Evolutionary conservation across 2,888 invertebrate species (phyloP).

Genomic region (Pedicia rivosa): DNA sequence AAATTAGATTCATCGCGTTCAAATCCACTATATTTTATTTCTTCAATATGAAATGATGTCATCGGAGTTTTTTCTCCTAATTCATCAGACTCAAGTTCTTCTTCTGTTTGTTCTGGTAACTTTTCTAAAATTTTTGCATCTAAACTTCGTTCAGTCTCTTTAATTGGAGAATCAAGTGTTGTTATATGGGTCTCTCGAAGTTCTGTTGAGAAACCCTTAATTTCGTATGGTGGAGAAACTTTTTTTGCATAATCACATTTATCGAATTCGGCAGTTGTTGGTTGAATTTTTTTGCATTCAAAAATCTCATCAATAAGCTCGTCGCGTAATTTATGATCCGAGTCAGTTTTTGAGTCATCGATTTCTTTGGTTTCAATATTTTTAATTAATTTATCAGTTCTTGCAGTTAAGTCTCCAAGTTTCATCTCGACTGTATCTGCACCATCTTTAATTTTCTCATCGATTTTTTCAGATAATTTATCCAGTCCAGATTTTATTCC

Average conservation of each 20-base stretch:
- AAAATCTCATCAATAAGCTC: neutral
- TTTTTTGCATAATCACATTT: neutral
- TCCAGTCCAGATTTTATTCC: slow-evolving; percentile 9
- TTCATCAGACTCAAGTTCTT: slow-evolving; percentile 23
- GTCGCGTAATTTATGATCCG: slow-evolving; percentile 17
- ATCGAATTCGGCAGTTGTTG: neutral
- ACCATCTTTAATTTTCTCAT: slow-evolving; percentile 4
- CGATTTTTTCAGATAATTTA: slow-evolving; percentile 5
- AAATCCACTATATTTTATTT: slow-evolving; percentile 13
- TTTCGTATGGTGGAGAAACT: slow-evolving; percentile 24
- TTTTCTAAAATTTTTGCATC: slow-evolving; percentile 37
- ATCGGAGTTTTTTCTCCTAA: slow-evolving; percentile 1
- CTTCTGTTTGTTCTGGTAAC: slow-evolving; percentile 33
- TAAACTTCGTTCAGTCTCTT: slow-evolving; percentile 31
- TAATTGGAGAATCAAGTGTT: slow-evolving; percentile 47
- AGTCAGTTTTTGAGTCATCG: slow-evolving; percentile 15
- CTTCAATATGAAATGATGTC: slow-evolving; percentile 8
- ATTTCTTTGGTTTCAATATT: slow-evolving; percentile 22
- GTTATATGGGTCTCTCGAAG: slow-evolving; percentile 58
- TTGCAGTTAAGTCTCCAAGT: slow-evolving; percentile 6
- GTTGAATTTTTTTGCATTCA: no score
- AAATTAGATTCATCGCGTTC: slow-evolving; percentile 26
- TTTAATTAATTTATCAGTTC: slow-evolving; percentile 1
- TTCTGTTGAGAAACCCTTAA: slow-evolving; percentile 41
- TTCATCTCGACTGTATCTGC: slow-evolving; percentile 1